phyloP scores from a whole-genome alignment of 2,113 vertebrate genomes.

The Phyllostomus hastatus region DNA sequence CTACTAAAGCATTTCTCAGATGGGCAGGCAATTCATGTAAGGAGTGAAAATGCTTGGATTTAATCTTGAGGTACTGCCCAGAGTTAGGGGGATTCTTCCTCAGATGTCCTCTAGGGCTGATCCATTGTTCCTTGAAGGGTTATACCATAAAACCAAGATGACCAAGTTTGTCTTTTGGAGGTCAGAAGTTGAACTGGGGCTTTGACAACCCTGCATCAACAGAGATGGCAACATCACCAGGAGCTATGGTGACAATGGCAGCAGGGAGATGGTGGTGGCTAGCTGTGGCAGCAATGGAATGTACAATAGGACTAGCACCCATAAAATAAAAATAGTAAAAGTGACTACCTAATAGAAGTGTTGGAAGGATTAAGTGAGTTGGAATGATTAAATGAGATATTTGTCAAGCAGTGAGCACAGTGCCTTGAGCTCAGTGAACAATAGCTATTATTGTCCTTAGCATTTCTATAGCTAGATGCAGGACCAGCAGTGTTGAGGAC shows the following conservation, averaged over 20 bases:
- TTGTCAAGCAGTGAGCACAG: neutral
- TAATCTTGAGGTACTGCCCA: neutral
- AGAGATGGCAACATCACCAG: neutral
- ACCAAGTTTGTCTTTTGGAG: neutral
- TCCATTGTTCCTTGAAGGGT: neutral
- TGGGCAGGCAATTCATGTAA: neutral
- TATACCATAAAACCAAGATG: neutral
- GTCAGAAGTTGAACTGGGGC: neutral
- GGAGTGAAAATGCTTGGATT: neutral
- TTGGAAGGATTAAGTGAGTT: neutral
- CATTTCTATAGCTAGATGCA: neutral
- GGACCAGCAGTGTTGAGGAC: neutral
- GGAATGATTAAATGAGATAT: neutral
- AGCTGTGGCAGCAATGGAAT: neutral
- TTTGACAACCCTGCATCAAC: neutral
- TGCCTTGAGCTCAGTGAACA: neutral
- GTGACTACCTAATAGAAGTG: neutral
- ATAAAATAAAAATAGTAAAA: neutral
- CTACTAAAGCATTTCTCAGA: neutral
- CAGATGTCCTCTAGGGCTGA: neutral
- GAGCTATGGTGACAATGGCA: neutral
- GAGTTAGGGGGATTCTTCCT: neutral
- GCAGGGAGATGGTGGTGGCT: neutral
- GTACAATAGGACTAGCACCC: neutral
- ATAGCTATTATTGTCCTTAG: neutral